phyloP scores from a whole-genome alignment of 2,888 invertebrate genomes.

The Drosophila ustulata region DNA sequence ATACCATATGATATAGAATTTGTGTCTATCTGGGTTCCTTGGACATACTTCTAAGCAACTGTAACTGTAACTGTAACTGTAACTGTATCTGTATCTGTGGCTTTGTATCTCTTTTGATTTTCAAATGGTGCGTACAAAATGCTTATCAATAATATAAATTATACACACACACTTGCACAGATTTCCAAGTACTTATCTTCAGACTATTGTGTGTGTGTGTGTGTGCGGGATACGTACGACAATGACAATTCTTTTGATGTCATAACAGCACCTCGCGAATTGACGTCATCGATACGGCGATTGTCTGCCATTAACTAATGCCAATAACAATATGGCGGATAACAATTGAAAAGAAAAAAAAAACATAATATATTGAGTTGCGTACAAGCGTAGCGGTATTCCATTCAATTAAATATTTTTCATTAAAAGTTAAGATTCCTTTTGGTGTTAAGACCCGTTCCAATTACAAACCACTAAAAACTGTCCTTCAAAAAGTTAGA shows the following conservation, averaged over 20 bases:
- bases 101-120: slow-evolving; percentile 35
- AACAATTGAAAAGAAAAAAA: not conserved
- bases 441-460: not conserved
- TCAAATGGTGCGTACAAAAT: slow-evolving; percentile 29
- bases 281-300: slow-evolving; percentile 61
- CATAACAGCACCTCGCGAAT: slow-evolving; percentile 50
- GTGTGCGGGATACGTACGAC: slow-evolving; percentile 31
- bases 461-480: not conserved
- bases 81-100: slow-evolving; percentile 7
- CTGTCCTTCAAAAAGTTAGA: not conserved
- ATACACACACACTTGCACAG: slow-evolving; percentile 20
- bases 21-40: not conserved
- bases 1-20: not conserved
- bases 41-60: slow-evolving; percentile 15
- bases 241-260: slow-evolving; percentile 57
- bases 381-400: not conserved
- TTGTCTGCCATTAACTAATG: slow-evolving; percentile 15
- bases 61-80: not conserved
- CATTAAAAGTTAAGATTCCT: not conserved
- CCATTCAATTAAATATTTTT: slow-evolving; percentile 1
- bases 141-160: slow-evolving; percentile 67
- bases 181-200: slow-evolving; percentile 38
- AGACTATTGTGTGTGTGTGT: slow-evolving; percentile 3
- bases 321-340: slow-evolving; percentile 14
- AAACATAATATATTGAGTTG: not conserved